Evolutionary conservation across 2,113 vertebrate species (phyloP).

Genomic region (Nothoprocta pentlandii): DNA sequence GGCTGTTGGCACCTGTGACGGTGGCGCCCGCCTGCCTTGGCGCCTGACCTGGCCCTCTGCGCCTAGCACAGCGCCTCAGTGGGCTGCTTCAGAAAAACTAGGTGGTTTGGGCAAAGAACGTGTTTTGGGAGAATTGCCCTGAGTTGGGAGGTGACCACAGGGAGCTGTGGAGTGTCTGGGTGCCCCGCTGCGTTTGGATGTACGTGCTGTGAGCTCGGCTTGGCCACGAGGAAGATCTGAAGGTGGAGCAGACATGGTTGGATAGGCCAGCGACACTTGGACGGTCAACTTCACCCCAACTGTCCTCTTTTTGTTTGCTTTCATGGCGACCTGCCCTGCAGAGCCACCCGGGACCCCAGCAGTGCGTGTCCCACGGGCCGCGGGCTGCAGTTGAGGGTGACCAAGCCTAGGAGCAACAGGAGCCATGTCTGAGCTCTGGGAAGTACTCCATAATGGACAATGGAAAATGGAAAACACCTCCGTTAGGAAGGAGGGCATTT

Average conservation of each 20-base stretch:
- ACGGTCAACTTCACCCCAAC: neutral
- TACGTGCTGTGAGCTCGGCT: fast-evolving
- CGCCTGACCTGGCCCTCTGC: fast-evolving
- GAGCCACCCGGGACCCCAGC: neutral
- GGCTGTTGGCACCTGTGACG: fast-evolving
- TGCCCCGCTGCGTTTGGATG: fast-evolving
- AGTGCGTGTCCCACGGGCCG: neutral
- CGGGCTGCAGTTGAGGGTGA: neutral
- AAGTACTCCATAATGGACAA: neutral
- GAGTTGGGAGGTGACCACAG: fast-evolving
- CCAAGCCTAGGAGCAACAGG: neutral
- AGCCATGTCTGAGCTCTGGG: neutral
- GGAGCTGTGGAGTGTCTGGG: fast-evolving
- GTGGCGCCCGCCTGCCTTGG: fast-evolving
- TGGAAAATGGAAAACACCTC: too few species aligned
- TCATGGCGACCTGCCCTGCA: neutral
- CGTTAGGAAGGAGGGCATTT: too few species aligned
- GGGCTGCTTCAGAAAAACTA: neutral
- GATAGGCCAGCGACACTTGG: neutral
- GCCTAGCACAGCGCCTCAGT: fast-evolving
- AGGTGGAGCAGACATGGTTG: fast-evolving
- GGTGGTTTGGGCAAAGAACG: neutral
- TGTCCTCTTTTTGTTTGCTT: neutral
- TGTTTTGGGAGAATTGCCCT: neutral
- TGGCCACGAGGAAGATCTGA: fast-evolving